These are phyloP conservation scores for Amphipyra berbera DNA, from an alignment of 2,888 invertebrate genomes.

Conservation along the genomic window DNA sequence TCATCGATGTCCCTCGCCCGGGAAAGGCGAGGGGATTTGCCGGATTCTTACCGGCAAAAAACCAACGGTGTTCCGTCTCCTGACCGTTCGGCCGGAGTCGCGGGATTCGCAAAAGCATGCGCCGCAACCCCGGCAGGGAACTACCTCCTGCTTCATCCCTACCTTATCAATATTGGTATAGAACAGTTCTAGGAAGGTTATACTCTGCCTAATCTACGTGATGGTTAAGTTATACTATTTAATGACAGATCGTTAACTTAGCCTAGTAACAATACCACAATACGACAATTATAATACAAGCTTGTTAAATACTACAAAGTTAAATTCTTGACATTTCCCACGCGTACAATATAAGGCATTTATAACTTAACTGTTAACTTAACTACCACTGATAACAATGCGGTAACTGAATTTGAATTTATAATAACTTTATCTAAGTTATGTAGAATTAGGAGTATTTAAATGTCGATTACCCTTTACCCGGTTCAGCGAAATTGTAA, in stretches of 20 bases:
- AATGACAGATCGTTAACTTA: constrained; percentile 32
- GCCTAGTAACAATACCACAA: constrained; percentile 23
- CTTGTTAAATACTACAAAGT: constrained; percentile 28
- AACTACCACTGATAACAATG: constrained; percentile 48
- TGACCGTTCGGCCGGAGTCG: no score
- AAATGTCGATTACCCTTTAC: constrained; percentile 14
- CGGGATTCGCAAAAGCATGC: no score
- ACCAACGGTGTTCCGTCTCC: no score
- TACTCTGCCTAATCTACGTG: no score
- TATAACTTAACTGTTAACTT: constrained; percentile 48
- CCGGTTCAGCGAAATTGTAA: constrained; percentile 3
- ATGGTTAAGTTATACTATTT: neutral
- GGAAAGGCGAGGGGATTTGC: no score
- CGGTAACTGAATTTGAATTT: constrained; percentile 48
- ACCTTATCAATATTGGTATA: no score
- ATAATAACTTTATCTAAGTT: constrained; percentile 49
- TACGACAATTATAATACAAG: constrained; percentile 16
- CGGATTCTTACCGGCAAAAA: no score
- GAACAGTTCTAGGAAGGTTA: no score
- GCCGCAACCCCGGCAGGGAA: no score
- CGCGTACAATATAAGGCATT: constrained; percentile 43
- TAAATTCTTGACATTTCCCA: constrained; percentile 58
- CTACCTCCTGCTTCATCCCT: no score
- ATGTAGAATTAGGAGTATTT: constrained; percentile 34
- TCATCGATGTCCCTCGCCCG: no score